Conservation (phyloP, 2,888 invertebrate species). For the Rhaphigaster nebulosa region DNA sequence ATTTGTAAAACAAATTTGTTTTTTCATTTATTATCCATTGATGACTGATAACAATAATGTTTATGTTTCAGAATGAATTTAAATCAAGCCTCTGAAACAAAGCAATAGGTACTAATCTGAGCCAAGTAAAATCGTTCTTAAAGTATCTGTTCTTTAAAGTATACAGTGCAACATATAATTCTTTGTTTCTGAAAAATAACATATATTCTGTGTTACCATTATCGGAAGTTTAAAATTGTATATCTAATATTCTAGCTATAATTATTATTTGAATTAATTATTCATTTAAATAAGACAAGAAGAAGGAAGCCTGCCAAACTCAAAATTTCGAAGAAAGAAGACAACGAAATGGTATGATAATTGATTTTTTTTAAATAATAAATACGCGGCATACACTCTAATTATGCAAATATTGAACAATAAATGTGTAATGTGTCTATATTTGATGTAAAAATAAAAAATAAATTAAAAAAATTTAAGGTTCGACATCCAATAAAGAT, state of each 20-base stretch:
- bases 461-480: too few relatives aligned
- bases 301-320: neutral
- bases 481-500: too few relatives aligned
- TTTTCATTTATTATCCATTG: neutral
- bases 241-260: neutral
- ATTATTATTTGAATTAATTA: neutral
- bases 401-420: too few relatives aligned
- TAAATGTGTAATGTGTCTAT: too few relatives aligned
- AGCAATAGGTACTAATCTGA: neutral
- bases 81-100: conserved; percentile 14
- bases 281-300: neutral
- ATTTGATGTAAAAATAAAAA: neutral
- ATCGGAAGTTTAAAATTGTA: neutral
- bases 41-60: conserved; percentile 8
- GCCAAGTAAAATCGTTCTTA: neutral
- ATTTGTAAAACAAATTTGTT: neutral
- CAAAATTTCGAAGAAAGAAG: neutral
- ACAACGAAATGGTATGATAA: neutral
- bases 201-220: neutral
- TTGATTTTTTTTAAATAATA: neutral
- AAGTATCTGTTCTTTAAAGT: neutral
- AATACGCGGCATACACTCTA: neutral
- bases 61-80: conserved; percentile 49
- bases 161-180: neutral
- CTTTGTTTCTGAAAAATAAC: neutral